phyloP scores from a whole-genome alignment of 2,888 invertebrate species.

The Leptura quadrifasciata region DNA sequence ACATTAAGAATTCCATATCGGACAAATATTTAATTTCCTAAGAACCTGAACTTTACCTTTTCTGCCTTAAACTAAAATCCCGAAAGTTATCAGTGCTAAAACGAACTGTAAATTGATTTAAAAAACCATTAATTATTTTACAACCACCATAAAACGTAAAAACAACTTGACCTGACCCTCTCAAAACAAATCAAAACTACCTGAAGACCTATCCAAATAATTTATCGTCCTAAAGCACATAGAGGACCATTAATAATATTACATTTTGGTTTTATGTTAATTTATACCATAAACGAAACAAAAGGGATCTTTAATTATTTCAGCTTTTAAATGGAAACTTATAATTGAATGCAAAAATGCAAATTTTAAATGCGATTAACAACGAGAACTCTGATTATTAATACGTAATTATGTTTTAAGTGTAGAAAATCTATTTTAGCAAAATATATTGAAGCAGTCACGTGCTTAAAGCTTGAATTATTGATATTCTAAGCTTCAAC shows the following conservation, averaged over 20 bases:
- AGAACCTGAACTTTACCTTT: neutral
- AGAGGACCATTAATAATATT: conserved; percentile 16
- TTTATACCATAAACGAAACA: conserved; percentile 7
- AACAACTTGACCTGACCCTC: conserved; percentile 34
- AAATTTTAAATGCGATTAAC: neutral
- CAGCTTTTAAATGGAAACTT: neutral
- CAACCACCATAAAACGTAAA: conserved; percentile 24
- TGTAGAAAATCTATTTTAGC: too few relatives aligned
- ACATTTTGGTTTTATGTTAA: conserved; percentile 35
- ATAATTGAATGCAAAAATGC: neutral
- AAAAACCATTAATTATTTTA: conserved; percentile 32
- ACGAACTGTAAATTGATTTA: conserved; percentile 31
- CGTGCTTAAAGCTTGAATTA: too few relatives aligned
- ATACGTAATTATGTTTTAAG: neutral
- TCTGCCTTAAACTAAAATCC: neutral
- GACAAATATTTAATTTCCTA: too few relatives aligned
- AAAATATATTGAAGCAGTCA: too few relatives aligned
- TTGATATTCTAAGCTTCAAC: too few relatives aligned
- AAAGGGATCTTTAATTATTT: neutral
- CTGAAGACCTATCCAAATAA: conserved; percentile 36
- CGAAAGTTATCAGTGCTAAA: conserved; percentile 4
- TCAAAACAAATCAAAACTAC: conserved; percentile 34
- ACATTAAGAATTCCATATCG: neutral
- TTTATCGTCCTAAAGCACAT: conserved; percentile 11
- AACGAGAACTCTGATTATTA: too few relatives aligned